A percentile compares a stretch with the other conserved stretches of the same genome.
These are phyloP conservation scores for Phytoseiulus persimilis DNA, from an alignment of 2,888 invertebrate species.

Conservation along the genomic window DNA sequence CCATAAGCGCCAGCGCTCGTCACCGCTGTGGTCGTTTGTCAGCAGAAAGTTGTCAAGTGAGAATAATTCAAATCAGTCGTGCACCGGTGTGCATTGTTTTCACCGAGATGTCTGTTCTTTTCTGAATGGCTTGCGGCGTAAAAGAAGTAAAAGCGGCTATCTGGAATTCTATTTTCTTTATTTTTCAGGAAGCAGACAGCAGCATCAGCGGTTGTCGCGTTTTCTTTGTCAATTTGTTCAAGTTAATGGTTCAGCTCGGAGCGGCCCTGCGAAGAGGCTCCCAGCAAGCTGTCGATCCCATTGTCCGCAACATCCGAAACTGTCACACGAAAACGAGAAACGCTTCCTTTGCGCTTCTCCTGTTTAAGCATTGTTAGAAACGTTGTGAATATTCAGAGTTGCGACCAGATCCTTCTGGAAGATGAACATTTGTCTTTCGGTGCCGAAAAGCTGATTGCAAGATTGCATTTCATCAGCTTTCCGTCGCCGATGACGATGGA, in stretches of 20 bases:
- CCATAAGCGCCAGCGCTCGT: too few relatives aligned
- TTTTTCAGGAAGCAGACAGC: not conserved
- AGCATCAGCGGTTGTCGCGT: not conserved
- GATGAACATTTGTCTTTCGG: not conserved
- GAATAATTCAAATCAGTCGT: not conserved
- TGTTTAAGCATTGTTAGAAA: not conserved
- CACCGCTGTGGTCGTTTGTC: too few relatives aligned
- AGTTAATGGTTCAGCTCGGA: not conserved
- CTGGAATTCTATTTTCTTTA: not conserved
- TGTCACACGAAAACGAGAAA: not conserved
- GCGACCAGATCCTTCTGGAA: not conserved
- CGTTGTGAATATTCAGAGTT: not conserved
- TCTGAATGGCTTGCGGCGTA: not conserved
- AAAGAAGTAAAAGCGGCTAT: not conserved
- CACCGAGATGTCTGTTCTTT: not conserved
- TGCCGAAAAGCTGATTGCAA: not conserved
- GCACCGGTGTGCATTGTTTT: not conserved
- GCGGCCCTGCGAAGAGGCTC: not conserved
- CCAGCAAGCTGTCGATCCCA: not conserved
- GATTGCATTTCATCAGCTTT: not conserved
- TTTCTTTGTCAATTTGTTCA: not conserved
- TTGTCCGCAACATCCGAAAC: not conserved
- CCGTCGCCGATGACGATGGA: too few relatives aligned
- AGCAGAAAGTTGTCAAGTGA: not conserved
- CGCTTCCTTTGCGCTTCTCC: not conserved